Evolutionary conservation across 2,888 invertebrate species (phyloP), one percentile per base, ranked within the genome.

Genomic region (Malacosoma neustria): DNA sequence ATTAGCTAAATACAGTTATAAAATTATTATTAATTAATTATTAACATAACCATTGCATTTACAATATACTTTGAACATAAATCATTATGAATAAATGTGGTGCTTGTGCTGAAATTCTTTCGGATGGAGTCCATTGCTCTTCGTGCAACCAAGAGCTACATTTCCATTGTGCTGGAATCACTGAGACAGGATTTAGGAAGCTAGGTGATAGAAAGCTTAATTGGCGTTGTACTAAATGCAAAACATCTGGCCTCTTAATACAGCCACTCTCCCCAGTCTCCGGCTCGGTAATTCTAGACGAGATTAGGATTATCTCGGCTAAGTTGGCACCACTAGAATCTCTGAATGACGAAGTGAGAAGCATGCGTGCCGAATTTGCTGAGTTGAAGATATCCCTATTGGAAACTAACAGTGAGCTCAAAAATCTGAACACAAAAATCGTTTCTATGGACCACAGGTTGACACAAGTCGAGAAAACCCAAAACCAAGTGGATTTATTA

Each of bases 201-300:
- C 11, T 33, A 3, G 33, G 33, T n/a, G 33, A 15, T 3, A 14
- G 33, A 11, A 33, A 14, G 14, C 33, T 33, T 15, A 33, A 14
- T 7, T 33, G 33, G 33, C 15, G 33, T 13, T 33, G 33, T 11
- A n/a, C 11, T 11, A 33, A 33, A 3, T 33, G 33, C 11, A 33
- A 15, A 2, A 14, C 14, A 15, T 4, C 7, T 22, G 22, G 22
- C 4, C 7, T 7, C 7, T 22, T 22, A 22, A 4, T 6, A 7
- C 4, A 4, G 7, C 22, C 22, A 22, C 7, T 7, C 5, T 22
- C 22, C 1, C 22, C 22, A 7, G 1, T 15, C 11, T 3, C 33
- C 5, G 33, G 15, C 6, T 33, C 33, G 9, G 6, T 11, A n/a
- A n/a, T 33, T 5, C n/a, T n/a, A n/a, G n/a, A n/a, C n/a, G n/a